Base-by-base conservation (phyloP, 2,888 invertebrate genomes). In the Arge pagana region DNA sequence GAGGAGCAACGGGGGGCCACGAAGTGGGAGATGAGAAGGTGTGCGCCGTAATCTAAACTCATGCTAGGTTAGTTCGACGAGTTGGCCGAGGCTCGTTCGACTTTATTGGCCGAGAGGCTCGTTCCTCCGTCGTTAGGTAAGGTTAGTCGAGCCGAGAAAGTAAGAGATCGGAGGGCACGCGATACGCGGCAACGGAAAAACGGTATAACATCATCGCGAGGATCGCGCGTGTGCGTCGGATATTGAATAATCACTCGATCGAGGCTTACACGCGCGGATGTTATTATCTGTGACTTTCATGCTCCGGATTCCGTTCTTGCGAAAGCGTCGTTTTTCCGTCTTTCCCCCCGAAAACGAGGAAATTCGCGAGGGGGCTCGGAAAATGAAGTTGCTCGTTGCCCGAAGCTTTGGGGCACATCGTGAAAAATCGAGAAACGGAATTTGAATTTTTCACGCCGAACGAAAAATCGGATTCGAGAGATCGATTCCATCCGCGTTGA, bases 211-310 rank as follows among this genome's bases (percentile, higher is more conserved):
- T 42, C 37, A 50, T 28, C 51, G 53, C 42, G 45, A 41, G 45
- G 50, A 51, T 36, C 26, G 48, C 31, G 16, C 50, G 13, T 49
- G 50, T 26, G 64, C 63, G 66, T 75, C n/a, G n/a, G n/a, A n/a
- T n/a, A n/a, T n/a, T 73, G 65, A 71, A 70, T 75, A 75, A 75
- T 71, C 72, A 62, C 62, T 66, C 72, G 74, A 75, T 75, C 72
- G 63, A 72, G 72, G 72, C 75, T 69, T 65, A 71, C 70, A 74
- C 65, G 71, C 73, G 72, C 74, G 74, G 74, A 68, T 71, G n/a
- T n/a, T n/a, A n/a, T n/a, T 69, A 69, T 69, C 71, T 68, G 67
- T 67, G 70, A 63, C 55, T 55, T 59, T 57, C 58, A 66, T 66
- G 56, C 62, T 65, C 56, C 59, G 53, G 53, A 56, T 59, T 58